A percentile compares a stretch with the other conserved stretches of the same genome.
Evolutionary conservation across 2,113 vertebrate species (phyloP).

Genomic region (Laterallus jamaicensis): DNA sequence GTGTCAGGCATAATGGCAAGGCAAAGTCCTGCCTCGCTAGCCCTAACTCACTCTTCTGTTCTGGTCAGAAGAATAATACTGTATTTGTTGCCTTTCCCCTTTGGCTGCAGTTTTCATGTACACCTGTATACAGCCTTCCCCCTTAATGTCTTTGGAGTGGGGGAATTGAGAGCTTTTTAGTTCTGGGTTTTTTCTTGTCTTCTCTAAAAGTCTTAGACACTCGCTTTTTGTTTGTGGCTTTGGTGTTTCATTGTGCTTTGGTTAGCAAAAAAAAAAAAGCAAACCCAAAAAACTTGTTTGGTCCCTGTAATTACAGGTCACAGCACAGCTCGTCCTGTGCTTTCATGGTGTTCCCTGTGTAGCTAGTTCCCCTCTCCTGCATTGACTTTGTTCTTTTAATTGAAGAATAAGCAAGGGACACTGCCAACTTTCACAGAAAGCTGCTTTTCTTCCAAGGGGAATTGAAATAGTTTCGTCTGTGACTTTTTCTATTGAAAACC

Average conservation of each 20-base stretch:
- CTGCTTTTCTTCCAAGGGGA: not conserved
- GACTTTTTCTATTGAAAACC: conserved; percentile 19
- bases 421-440: conserved; percentile 3
- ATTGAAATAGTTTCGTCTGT: not conserved
- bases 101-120: not conserved
- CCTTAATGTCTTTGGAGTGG: not conserved
- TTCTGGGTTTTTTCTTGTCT: not conserved
- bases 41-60: not conserved
- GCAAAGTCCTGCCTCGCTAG: fast-evolving
- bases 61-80: fast-evolving
- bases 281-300: not conserved
- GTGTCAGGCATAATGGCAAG: fast-evolving
- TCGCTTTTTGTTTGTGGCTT: not conserved
- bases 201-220: not conserved
- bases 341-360: not conserved
- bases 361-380: not conserved
- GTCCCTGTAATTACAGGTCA: not conserved
- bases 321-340: not conserved
- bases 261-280: not conserved
- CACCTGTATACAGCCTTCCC: fast-evolving
- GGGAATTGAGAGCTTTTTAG: not conserved
- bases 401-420: not conserved
- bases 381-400: not conserved
- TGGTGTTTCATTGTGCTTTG: not conserved
- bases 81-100: not conserved